Conservation (phyloP, 2,113 vertebrate genomes). For the Prionailurus viverrinus region DNA sequence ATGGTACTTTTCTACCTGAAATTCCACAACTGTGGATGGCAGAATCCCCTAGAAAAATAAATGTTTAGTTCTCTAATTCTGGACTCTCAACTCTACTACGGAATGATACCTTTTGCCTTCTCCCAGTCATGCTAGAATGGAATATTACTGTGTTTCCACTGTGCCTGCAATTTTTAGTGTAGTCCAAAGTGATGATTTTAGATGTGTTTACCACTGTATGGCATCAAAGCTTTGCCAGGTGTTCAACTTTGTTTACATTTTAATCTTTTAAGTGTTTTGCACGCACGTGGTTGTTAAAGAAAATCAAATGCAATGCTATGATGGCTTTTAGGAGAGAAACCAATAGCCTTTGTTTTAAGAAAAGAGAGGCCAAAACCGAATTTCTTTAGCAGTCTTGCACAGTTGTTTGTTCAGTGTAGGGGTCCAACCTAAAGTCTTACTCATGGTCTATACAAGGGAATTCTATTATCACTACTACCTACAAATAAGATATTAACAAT, state of each 20-base stretch:
- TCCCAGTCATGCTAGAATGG: background rate
- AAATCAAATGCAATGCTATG: background rate
- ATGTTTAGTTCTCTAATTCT: background rate
- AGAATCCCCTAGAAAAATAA: background rate
- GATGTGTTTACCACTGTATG: background rate
- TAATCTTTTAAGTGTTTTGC: background rate
- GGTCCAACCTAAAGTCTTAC: background rate
- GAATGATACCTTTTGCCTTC: background rate
- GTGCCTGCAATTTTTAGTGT: background rate
- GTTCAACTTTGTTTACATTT: slow-evolving; percentile 23
- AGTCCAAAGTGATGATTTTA: background rate
- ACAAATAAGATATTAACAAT: background rate
- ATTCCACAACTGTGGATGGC: background rate
- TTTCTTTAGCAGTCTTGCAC: background rate
- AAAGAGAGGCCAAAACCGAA: background rate
- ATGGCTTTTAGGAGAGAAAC: background rate
- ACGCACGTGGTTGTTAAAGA: background rate
- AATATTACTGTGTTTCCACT: background rate
- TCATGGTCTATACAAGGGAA: background rate
- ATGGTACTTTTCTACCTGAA: background rate
- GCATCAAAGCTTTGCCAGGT: slow-evolving; percentile 37
- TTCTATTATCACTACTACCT: background rate
- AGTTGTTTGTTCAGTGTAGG: background rate
- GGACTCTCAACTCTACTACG: background rate
- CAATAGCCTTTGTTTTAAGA: background rate